Evolutionary conservation across 2,113 vertebrate species (phyloP).

Genomic region (Lepidiolamprologus cunningtoni): DNA sequence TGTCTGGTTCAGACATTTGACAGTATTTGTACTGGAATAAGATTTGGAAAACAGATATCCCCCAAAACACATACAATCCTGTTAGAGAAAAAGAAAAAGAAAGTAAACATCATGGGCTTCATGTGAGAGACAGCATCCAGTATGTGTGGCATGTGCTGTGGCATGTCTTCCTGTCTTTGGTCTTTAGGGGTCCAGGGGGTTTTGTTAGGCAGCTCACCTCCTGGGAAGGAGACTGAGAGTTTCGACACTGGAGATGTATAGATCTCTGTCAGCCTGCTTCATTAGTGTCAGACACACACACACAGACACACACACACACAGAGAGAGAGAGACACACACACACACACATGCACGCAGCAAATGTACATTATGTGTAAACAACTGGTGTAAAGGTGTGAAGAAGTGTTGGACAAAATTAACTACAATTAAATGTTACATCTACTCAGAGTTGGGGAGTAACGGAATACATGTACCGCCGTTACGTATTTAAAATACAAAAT

Average conservation of each 20-base stretch:
- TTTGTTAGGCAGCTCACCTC: conserved; percentile 33
- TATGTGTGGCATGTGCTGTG: not conserved
- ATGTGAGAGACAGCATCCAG: not conserved
- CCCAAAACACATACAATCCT: not conserved
- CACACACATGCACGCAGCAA: not conserved
- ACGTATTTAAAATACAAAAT: too few species aligned
- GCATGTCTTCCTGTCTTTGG: conserved; percentile 6
- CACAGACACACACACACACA: not conserved
- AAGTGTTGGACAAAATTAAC: not conserved
- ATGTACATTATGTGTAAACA: not conserved
- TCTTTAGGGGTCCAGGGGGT: not conserved
- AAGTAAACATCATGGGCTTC: not conserved
- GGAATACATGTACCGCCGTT: too few species aligned
- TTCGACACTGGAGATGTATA: conserved; percentile 14
- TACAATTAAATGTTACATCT: not conserved
- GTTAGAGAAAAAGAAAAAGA: not conserved
- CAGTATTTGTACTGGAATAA: not conserved
- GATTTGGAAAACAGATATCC: not conserved
- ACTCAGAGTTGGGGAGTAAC: too few species aligned
- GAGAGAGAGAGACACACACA: not conserved
- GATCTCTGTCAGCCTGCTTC: conserved; percentile 31
- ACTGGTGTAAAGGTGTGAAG: not conserved
- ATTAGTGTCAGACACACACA: conserved; percentile 1
- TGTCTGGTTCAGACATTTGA: not conserved
- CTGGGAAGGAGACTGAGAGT: conserved; percentile 8